Base-by-base conservation (phyloP, 2,888 invertebrate genomes). In the Eupithecia exiguata region DNA sequence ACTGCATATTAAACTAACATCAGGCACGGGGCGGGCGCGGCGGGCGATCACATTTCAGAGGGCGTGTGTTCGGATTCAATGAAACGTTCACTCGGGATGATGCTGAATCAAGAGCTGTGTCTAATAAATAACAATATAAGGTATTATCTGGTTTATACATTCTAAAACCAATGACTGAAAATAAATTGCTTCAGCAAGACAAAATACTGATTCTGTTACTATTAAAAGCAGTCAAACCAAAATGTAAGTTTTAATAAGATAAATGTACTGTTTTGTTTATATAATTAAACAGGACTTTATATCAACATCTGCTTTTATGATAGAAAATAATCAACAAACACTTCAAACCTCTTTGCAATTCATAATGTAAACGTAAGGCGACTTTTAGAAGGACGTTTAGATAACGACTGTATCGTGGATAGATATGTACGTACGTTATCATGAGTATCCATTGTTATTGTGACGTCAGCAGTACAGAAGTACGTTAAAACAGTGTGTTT, bases 371-470 rank as follows among this genome's bases (percentile, higher is more conserved):
- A 68, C 21, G 49, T 10, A 71, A n/a, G 53, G 69, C 71, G 66
- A 70, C 69, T 12, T 74, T 71, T 53, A 68, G 63, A 76, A 76
- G 74, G 68, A 74, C 76, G 63, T 63, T 25, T 40, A 58, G 58
- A 35, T 18, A 35, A 21, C 46, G 68, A 68, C 70, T 63, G 46
- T 46, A 46, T 43, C 68, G 65, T 70, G 68, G 63, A 70, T 68
- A 72, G 63, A 65, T 65, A 36, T 4, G 63, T 66, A 36, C 30
- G 63, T 66, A 75, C 49, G 36, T 72, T 68, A 63, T 66, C 66
- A 66, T 21, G 3, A 4, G 38, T 65, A n/a, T 66, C 21, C 40
- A 66, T 66, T 66, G 66, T 66, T 38, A 21, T 40, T 58, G 62
- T 70, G 70, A 72, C 68, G 72, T 65, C 63, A 67, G 14, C 25